These are phyloP conservation scores for Enteromius unitaeniatus DNA, from an alignment of 2,797 vertebrate genomes.

Conservation along the genomic window DNA sequence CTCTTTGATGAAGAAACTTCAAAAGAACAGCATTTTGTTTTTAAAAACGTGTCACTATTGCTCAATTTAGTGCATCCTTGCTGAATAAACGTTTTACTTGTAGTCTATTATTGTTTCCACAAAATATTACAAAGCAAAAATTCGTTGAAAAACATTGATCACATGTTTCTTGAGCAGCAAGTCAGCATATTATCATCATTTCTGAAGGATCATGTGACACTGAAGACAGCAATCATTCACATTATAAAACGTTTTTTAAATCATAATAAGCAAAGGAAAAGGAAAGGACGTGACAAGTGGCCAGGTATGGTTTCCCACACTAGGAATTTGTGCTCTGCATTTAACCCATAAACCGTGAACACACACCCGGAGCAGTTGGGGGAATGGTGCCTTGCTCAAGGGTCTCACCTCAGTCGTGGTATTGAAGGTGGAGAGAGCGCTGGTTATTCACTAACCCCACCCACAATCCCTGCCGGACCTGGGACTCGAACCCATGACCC, in stretches of 20 bases:
- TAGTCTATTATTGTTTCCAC: neutral
- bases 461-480: no score
- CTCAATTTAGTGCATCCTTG: neutral
- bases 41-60: neutral
- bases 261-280: neutral
- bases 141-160: neutral
- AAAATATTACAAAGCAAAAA: neutral
- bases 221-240: neutral
- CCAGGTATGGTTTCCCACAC: no score
- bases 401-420: no score
- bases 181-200: neutral
- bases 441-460: no score
- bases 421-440: no score
- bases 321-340: no score
- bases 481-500: no score
- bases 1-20: neutral
- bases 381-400: no score
- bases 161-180: neutral
- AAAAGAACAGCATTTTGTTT: neutral
- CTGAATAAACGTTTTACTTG: neutral
- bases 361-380: no score
- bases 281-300: no score
- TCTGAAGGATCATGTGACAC: neutral
- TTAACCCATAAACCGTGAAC: no score
- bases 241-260: neutral